These are phyloP conservation scores for Pterocles gutturalis DNA, from an alignment of 2,113 vertebrate genomes.

Conservation along the genomic window DNA sequence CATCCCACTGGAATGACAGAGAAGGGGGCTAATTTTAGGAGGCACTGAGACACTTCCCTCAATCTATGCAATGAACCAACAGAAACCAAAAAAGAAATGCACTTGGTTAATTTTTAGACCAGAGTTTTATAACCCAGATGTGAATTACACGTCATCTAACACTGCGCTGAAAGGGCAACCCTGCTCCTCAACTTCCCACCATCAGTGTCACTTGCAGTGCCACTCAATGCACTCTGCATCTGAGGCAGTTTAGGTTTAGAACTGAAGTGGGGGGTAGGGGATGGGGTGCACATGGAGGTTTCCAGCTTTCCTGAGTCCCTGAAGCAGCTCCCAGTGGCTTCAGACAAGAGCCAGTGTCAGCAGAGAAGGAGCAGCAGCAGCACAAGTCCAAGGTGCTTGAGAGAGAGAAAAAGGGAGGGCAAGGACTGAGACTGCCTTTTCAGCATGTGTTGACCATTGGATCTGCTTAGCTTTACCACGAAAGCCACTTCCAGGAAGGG, in stretches of 20 bases:
- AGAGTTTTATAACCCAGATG: not conserved
- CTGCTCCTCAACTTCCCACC: not conserved
- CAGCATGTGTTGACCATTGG: not conserved
- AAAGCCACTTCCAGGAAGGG: not conserved
- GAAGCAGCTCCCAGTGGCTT: not conserved
- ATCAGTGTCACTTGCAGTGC: not conserved
- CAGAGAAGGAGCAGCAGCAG: not conserved
- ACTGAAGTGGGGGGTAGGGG: not conserved
- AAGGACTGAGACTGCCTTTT: not conserved
- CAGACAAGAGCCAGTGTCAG: not conserved
- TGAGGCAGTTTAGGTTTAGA: not conserved
- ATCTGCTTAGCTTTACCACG: not conserved
- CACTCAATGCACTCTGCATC: not conserved
- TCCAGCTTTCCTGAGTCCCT: not conserved
- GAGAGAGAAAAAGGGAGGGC: not conserved
- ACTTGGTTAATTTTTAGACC: not conserved
- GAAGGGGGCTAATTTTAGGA: conserved; percentile 22
- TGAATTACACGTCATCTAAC: not conserved
- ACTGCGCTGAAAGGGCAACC: not conserved
- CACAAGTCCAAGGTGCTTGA: not conserved
- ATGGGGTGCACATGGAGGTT: not conserved
- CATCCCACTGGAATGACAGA: conserved; percentile 24
- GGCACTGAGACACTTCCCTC: not conserved
- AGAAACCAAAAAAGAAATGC: not conserved
- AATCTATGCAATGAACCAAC: not conserved